Percentiles rank a stretch among this genome's conserved stretches.
Evolutionary conservation across 1,140 invertebrate genomes (phyloP).

Genomic region (Drosophila ironensis): DNA sequence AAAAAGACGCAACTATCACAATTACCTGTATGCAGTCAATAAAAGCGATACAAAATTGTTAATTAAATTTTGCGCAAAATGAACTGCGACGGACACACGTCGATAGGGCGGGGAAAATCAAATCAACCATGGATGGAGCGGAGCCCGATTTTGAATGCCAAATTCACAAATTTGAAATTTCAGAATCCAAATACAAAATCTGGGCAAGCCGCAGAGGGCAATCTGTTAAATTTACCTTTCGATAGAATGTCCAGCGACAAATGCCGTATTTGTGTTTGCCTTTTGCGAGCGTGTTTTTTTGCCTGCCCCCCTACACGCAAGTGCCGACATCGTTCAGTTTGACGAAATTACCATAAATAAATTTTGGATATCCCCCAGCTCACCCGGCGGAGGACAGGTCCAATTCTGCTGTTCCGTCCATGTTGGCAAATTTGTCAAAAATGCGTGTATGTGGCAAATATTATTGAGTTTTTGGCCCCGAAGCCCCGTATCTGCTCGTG

Average conservation of each 20-base stretch:
- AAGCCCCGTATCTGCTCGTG: conserved; percentile 13
- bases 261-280: conserved; percentile 17
- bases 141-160: not conserved
- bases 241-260: too few species aligned
- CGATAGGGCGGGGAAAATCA: conserved; percentile 42
- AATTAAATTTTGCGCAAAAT: conserved; percentile 58
- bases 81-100: conserved; percentile 19
- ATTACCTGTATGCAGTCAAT: conserved; percentile 57
- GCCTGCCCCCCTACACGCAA: not conserved
- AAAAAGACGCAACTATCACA: conserved; percentile 28
- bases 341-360: conserved; percentile 76
- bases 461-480: conserved; percentile 59
- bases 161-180: not conserved
- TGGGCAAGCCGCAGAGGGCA: conserved; percentile 33
- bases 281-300: conserved; percentile 7
- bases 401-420: conserved; percentile 12
- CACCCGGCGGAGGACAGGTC: not conserved
- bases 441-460: conserved; percentile 38
- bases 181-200: conserved; percentile 32
- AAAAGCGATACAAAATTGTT: conserved; percentile 55
- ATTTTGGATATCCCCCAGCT: conserved; percentile 21
- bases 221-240: conserved; percentile 71
- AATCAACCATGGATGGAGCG: conserved; percentile 25
- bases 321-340: conserved; percentile 22
- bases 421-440: conserved; percentile 55